Percentiles rank a stretch among this genome's conserved stretches.
Evolutionary conservation across 2,888 invertebrate genomes (phyloP).

Genomic region (Drosophila nigricruria): DNA sequence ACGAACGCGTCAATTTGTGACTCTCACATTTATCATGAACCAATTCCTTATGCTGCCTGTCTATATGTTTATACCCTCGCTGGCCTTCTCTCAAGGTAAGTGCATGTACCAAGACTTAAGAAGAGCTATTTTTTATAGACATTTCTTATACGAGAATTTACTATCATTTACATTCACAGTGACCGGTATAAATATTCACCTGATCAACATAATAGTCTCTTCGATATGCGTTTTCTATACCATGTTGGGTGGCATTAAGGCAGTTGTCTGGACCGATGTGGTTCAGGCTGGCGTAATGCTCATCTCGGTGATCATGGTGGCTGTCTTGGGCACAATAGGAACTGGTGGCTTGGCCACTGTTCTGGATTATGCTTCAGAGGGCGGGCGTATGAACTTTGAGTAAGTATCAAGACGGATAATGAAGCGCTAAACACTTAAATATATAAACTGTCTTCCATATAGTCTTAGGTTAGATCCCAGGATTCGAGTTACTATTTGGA

Average conservation of each 20-base stretch:
- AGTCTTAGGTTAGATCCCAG: conserved; percentile 88
- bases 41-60: conserved; percentile 82
- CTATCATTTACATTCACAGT: conserved; percentile 83
- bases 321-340: conserved; percentile 83
- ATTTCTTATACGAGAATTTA: no score
- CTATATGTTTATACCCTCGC: conserved; percentile 82
- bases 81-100: conserved; percentile 84
- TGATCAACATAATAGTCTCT: conserved; percentile 86
- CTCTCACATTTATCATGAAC: conserved; percentile 80
- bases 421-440: background rate
- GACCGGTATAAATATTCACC: conserved; percentile 87
- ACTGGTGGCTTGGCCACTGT: conserved; percentile 85
- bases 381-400: conserved; percentile 85
- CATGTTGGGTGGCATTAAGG: conserved; percentile 86
- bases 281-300: conserved; percentile 85
- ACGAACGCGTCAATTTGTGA: conserved; percentile 81
- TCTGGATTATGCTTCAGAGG: conserved; percentile 80
- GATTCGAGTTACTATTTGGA: conserved; percentile 88
- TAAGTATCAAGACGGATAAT: conserved; percentile 52
- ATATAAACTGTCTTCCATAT: conserved; percentile 21
- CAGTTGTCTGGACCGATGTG: conserved; percentile 87
- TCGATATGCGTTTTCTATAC: conserved; percentile 87
- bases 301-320: conserved; percentile 83
- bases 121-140: no score
- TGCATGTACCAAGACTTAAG: background rate